Conservation (phyloP, 2,888 invertebrate genomes). For the Tortricodes alternella region DNA sequence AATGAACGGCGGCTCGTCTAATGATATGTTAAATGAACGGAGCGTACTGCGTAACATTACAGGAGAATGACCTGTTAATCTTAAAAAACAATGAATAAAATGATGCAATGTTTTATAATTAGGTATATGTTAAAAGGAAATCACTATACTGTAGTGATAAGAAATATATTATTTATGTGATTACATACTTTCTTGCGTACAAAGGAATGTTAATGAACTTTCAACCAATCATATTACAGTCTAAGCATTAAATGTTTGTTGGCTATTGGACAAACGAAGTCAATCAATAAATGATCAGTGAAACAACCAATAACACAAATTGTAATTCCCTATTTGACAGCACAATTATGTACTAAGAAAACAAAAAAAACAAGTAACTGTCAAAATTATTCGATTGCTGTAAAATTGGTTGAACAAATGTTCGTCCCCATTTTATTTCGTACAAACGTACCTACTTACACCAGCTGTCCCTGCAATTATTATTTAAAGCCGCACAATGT, state of each 20-base stretch:
- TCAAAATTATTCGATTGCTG: constrained; percentile 52
- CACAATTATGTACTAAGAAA: constrained; percentile 26
- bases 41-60: too few relatives aligned
- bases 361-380: constrained; percentile 50
- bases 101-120: too few relatives aligned
- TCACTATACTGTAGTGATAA: too few relatives aligned
- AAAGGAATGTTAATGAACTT: constrained; percentile 42
- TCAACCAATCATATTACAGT: constrained; percentile 48
- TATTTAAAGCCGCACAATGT: constrained; percentile 46
- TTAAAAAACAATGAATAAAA: too few relatives aligned
- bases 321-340: constrained; percentile 9
- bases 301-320: constrained; percentile 48
- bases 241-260: constrained; percentile 61
- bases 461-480: constrained; percentile 42
- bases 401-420: constrained; percentile 44
- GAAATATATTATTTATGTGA: too few relatives aligned
- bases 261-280: constrained; percentile 51
- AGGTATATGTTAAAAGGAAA: too few relatives aligned
- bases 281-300: constrained; percentile 38
- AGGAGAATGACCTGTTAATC: too few relatives aligned
- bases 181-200: constrained; percentile 28
- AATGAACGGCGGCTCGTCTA: too few relatives aligned
- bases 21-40: too few relatives aligned
- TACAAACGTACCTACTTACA: constrained; percentile 38
- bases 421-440: constrained; percentile 45